Evolutionary conservation across 2,113 vertebrate species (phyloP).

Genomic region (Paracanthobrama guichenoti): DNA sequence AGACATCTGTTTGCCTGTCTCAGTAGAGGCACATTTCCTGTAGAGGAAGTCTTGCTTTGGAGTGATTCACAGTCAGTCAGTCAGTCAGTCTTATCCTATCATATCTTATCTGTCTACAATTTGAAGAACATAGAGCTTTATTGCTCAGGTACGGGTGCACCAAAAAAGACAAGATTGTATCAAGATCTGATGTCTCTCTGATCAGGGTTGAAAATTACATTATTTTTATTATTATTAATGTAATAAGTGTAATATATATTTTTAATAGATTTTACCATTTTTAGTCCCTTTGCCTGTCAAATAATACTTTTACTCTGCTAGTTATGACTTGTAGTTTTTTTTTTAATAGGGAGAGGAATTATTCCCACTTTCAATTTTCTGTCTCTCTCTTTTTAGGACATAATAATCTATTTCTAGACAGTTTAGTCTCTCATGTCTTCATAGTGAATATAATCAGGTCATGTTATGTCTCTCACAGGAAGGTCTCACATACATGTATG

Average conservation of each 20-base stretch:
- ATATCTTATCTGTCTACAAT: conserved; percentile 16
- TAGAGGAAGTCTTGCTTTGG: background rate
- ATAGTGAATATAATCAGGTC: conserved; percentile 7
- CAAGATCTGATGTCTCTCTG: background rate
- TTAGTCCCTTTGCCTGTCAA: too few relatives aligned
- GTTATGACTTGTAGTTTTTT: too few relatives aligned
- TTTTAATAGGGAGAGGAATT: background rate
- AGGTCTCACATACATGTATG: background rate
- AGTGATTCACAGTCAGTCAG: conserved; percentile 5
- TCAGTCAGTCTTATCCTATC: background rate
- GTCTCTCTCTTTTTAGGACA: background rate
- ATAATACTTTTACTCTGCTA: too few relatives aligned
- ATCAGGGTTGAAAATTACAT: background rate
- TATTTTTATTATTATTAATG: too few relatives aligned
- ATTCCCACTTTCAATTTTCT: background rate
- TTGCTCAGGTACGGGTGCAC: background rate
- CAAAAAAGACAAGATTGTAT: background rate
- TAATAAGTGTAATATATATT: too few relatives aligned
- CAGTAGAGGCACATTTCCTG: conserved; percentile 1
- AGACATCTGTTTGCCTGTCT: conserved; percentile 8
- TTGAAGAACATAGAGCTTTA: background rate
- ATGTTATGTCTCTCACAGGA: background rate
- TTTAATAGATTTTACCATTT: too few relatives aligned
- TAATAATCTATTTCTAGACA: background rate
- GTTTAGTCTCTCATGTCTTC: conserved; percentile 17